Evolutionary conservation across 2,797 vertebrate genomes (phyloP), one percentile per base, ranked within the genome.

Genomic region (Numenius phaeopus): DNA sequence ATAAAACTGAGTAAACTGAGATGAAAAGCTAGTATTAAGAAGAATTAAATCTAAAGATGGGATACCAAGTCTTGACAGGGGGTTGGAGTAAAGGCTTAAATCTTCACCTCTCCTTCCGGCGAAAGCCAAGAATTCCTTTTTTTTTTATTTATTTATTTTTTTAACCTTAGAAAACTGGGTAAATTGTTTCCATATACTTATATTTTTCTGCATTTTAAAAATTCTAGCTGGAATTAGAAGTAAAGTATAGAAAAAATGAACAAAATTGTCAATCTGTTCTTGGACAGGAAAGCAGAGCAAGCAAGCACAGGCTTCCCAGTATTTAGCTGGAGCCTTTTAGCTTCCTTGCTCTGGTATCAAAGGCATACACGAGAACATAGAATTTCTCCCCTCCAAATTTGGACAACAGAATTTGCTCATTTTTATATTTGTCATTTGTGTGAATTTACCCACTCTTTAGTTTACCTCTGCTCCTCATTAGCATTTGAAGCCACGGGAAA

Each of bases 1-100:
- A 71, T 96, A 88, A 93, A 90, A 73, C 32, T 85, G 47, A 76
- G 61, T 77, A 83, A 92, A 85, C 62, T 66, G 27, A 87, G 29
- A 83, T 69, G 19, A 89, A 10, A 46, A 81, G 46, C 10, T 91
- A 44, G 22, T 29, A 29, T 64, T 88, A 61, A 55, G 69, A 83
- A 73, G 57, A 83, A 29, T 17, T 89, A 84, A 93, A 89, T 71
- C 21, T 67, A 62, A 69, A 55, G 16, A 64, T 13, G 17, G 26
- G 13, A 44, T 73, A 54, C 15, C 21, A 55, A 55, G 10, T 57
- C 57, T 71, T 64, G 37, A 44, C 23, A 81, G 7, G 16, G 11
- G 4, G 2, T 9, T 64, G 30, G 24, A 70, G 26, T 29, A 59
- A 44, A 59, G 9, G 13, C 16, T 84, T 90, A 66, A 91, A 80